A percentile compares a stretch with the other conserved stretches of the same genome.
Conservation (phyloP, 2,113 vertebrate genomes). For the Oplegnathus fasciatus region DNA sequence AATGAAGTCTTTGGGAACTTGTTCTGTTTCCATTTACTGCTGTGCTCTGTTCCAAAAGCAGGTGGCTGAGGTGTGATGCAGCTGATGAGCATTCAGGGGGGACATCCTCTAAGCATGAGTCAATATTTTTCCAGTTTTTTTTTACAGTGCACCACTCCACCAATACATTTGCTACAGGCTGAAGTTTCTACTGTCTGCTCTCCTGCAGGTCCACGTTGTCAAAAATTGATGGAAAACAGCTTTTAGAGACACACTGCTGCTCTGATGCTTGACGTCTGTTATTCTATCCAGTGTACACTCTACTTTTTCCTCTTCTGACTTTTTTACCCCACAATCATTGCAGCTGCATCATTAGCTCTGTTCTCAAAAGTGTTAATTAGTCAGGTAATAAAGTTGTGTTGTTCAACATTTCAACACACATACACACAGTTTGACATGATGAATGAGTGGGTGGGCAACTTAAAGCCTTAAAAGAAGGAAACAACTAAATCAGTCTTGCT, state of each 20-base stretch:
- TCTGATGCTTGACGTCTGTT: constrained; percentile 3
- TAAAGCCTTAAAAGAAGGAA: background rate
- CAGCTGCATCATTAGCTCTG: background rate
- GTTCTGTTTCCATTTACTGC: background rate
- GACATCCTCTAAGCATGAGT: background rate
- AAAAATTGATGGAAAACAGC: constrained; percentile 20
- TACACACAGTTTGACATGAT: background rate
- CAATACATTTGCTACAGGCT: background rate
- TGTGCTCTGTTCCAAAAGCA: background rate
- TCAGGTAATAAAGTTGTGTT: background rate
- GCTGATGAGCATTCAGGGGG: background rate
- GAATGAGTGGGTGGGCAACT: background rate
- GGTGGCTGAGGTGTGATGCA: no score
- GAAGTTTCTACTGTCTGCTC: background rate
- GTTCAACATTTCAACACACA: background rate
- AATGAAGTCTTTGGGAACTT: background rate
- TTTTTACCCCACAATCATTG: constrained; percentile 23
- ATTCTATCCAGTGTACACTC: background rate
- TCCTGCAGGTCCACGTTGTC: background rate
- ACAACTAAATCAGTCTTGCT: background rate
- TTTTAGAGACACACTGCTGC: background rate
- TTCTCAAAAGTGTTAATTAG: background rate
- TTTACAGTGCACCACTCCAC: background rate
- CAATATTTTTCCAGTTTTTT: background rate
- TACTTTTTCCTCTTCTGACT: no score